Conservation (phyloP, 2,113 vertebrate species). For the Salminus brasiliensis region DNA sequence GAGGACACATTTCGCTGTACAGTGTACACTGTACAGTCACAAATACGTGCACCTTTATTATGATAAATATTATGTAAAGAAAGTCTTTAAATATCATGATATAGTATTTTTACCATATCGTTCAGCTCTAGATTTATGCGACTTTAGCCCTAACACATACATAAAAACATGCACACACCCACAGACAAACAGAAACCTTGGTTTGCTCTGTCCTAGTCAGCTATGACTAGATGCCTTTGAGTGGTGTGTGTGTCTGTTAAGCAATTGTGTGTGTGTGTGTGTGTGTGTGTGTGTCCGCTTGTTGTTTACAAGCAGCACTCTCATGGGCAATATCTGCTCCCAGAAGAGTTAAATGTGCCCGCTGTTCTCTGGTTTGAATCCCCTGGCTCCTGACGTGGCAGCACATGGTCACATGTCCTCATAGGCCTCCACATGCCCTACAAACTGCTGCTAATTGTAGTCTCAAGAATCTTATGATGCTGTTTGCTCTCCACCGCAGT, state of each 20-base stretch:
- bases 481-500: conserved; percentile 3
- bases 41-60: too few species aligned
- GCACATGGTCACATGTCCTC: background rate
- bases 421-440: background rate
- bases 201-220: background rate
- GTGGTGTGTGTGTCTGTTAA: background rate
- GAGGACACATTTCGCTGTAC: too few species aligned
- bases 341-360: background rate
- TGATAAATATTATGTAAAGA: too few species aligned
- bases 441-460: background rate
- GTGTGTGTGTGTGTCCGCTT: background rate
- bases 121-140: too few species aligned
- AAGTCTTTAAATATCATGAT: too few species aligned
- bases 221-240: background rate
- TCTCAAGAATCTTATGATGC: conserved; percentile 14
- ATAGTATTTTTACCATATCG: too few species aligned
- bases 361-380: background rate
- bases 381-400: background rate
- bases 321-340: background rate
- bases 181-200: background rate
- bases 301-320: background rate
- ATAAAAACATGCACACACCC: background rate
- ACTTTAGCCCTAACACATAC: background rate
- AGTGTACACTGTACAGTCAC: too few species aligned
- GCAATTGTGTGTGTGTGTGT: background rate